A percentile compares a stretch with the other conserved stretches of the same genome.
phyloP scores from a whole-genome alignment of 2,888 invertebrate genomes.

The Onthophagus sagittarius region DNA sequence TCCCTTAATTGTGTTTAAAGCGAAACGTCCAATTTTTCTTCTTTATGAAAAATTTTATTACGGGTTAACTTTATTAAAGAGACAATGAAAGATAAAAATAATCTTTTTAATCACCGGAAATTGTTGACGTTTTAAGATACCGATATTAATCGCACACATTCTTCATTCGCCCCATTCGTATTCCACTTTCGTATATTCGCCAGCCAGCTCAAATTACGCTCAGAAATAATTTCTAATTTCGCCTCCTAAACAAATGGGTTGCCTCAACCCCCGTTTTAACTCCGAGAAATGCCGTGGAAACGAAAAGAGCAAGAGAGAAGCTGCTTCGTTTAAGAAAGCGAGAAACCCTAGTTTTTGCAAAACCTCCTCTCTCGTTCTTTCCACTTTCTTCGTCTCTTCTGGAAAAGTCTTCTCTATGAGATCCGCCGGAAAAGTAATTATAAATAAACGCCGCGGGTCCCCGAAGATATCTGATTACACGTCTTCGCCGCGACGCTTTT shows the following conservation, averaged over 20 bases:
- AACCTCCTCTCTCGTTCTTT: background rate
- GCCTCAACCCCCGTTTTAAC: background rate
- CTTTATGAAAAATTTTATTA: too few relatives aligned
- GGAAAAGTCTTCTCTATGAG: background rate
- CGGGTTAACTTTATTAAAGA: too few relatives aligned
- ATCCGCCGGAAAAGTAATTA: background rate
- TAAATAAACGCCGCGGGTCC: background rate
- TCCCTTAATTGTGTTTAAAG: too few relatives aligned
- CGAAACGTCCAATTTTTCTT: too few relatives aligned
- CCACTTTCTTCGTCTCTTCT: background rate
- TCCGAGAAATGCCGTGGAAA: background rate
- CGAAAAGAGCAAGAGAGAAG: background rate
- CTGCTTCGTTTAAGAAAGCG: background rate
- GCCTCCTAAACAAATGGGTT: background rate
- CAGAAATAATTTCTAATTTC: background rate
- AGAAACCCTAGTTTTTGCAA: too few relatives aligned
- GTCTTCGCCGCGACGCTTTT: background rate
- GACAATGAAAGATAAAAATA: too few relatives aligned
- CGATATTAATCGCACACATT: background rate
- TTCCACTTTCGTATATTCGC: background rate
- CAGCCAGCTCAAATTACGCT: background rate
- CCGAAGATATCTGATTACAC: background rate
- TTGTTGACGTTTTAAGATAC: background rate
- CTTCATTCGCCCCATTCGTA: background rate
- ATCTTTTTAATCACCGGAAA: too few relatives aligned